phyloP scores from a whole-genome alignment of 2,797 vertebrate species.

The Apogon talboti region DNA sequence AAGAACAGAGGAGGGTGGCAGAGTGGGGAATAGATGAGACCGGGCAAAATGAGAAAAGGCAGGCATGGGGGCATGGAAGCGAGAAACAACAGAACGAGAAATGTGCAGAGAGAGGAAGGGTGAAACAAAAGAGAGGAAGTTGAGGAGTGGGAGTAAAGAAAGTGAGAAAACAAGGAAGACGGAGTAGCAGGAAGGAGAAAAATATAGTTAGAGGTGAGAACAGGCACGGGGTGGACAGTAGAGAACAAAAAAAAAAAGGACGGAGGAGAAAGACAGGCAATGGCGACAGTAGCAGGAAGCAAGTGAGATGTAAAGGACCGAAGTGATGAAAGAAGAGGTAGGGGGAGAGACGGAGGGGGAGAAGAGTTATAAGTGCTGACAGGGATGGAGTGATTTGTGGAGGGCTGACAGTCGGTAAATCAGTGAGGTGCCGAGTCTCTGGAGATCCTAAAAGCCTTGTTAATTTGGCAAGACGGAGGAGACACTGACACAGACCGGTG shows the following conservation, averaged over 20 bases:
- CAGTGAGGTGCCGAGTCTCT: conserved; percentile 68
- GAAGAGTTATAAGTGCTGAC: conserved; percentile 62
- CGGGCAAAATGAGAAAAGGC: conserved; percentile 11
- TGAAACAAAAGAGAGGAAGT: conserved; percentile 7
- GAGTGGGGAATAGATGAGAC: not conserved
- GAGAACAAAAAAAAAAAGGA: conserved; percentile 16
- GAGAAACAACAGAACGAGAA: conserved; percentile 2
- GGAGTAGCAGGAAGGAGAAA: conserved; percentile 10
- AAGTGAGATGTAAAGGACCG: conserved; percentile 49
- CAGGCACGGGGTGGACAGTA: conserved; percentile 11
- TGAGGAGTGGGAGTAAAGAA: conserved; percentile 18
- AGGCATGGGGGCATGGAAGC: not conserved
- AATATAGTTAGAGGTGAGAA: conserved; percentile 13
- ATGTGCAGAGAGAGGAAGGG: conserved; percentile 5
- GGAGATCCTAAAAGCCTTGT: conserved; percentile 76
- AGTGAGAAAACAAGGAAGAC: conserved; percentile 15
- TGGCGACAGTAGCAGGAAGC: conserved; percentile 19
- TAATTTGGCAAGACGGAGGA: conserved; percentile 73
- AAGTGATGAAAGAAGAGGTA: conserved; percentile 44
- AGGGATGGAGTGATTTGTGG: conserved; percentile 74
- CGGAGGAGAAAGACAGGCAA: conserved; percentile 1
- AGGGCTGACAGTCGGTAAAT: conserved; percentile 71
- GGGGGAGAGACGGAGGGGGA: not conserved
- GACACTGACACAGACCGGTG: conserved; percentile 40
- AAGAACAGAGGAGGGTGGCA: conserved; percentile 1